Conservation (phyloP, 2,888 invertebrate genomes). For the Lamellibrachia columna region DNA sequence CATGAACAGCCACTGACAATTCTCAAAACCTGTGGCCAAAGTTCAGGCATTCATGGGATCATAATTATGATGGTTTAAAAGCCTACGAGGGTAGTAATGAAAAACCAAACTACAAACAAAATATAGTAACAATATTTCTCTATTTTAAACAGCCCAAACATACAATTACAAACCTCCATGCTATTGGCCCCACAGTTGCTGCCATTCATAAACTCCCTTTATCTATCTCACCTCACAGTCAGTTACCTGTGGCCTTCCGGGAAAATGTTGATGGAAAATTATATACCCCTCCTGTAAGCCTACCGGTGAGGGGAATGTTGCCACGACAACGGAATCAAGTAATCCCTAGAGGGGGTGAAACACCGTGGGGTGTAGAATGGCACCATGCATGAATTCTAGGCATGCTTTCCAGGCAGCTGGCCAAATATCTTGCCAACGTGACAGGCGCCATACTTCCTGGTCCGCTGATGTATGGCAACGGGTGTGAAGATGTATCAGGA, state of each 20-base stretch:
- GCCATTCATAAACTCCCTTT: background rate
- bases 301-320: background rate
- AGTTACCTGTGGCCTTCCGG: background rate
- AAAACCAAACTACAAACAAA: background rate
- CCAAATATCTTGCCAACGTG: background rate
- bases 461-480: background rate
- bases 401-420: background rate
- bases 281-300: background rate
- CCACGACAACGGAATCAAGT: background rate
- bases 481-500: background rate
- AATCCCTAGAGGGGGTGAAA: background rate
- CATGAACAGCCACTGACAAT: too few relatives aligned
- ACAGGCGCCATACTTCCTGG: background rate
- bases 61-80: background rate
- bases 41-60: too few relatives aligned
- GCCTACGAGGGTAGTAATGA: background rate
- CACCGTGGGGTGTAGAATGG: background rate
- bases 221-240: background rate
- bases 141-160: too few relatives aligned
- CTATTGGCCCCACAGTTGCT: background rate
- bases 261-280: background rate
- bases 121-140: too few relatives aligned
- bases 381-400: background rate
- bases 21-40: too few relatives aligned
- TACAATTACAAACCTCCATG: too few relatives aligned